Percentiles rank a stretch among this genome's conserved stretches.
phyloP scores from a whole-genome alignment of 2,888 invertebrate genomes.

The Agrotis exclamationis region DNA sequence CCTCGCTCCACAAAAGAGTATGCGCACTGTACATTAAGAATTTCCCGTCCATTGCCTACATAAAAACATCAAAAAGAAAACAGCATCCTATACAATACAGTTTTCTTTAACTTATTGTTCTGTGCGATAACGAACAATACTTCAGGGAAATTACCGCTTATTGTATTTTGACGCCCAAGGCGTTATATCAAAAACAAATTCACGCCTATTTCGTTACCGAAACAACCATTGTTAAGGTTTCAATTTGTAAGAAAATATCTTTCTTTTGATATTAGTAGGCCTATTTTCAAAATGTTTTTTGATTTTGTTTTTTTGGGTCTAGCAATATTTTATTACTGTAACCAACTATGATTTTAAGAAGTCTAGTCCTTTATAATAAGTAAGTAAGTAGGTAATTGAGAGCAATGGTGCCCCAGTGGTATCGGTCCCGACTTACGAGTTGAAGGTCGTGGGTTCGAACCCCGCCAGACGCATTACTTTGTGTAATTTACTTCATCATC shows the following conservation, averaged over 20 bases:
- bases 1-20: background rate
- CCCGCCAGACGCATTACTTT: too few species aligned
- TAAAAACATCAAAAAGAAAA: slow-evolving; percentile 16
- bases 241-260: slow-evolving; percentile 28
- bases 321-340: background rate
- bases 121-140: slow-evolving; percentile 36
- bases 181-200: slow-evolving; percentile 32
- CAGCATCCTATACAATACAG: slow-evolving; percentile 15
- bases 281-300: slow-evolving; percentile 10
- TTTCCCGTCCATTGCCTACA: background rate
- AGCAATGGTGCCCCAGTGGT: too few species aligned
- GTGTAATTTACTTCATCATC: too few species aligned
- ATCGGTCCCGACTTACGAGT: too few species aligned
- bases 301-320: background rate
- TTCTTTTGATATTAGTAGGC: slow-evolving; percentile 8
- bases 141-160: slow-evolving; percentile 47
- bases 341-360: too few species aligned
- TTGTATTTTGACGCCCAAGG: slow-evolving; percentile 26
- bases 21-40: background rate
- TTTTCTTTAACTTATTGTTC: slow-evolving; percentile 38
- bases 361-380: too few species aligned
- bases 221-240: slow-evolving; percentile 29
- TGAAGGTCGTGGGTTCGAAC: too few species aligned
- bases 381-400: too few species aligned
- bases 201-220: slow-evolving; percentile 21